Base-by-base conservation (phyloP, 2,113 vertebrate species). In the Anser brachyrhynchus region DNA sequence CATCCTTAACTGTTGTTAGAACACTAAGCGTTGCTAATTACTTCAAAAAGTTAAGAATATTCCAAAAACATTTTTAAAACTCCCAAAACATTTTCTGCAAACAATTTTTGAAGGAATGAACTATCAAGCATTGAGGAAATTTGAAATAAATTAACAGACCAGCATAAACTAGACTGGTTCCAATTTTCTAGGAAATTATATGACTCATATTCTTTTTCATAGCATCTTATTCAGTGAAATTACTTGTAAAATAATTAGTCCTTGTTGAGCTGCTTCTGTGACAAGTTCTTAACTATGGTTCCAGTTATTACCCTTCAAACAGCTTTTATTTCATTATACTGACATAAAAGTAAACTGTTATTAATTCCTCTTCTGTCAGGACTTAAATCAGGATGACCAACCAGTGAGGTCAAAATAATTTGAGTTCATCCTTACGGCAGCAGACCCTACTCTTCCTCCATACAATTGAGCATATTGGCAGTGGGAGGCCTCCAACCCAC, bases 201-300 rank as follows among this genome's bases (percentile, higher is more conserved):
- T 62, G 41, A 80, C 82, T 76, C 75, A 2, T 55, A 79, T 70
- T 94, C 74, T 49, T 74, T 79, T 80, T 87, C 59, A 54, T 28
- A 44, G 80, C 10, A 25, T 37, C 43, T 25, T 73, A 82, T 78
- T 84, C 6, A 46, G 58, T 44, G 29, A 86, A 96, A 95, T 76
- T 83, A 90, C 72, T 72, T 89, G 31, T 33, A 83, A 92, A 95
- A 94, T 64, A 78, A 89, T 94, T 84, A 84, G 4, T 54, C 41
- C 86, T 80, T 83, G 57, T 61, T 64, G 35, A 57, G 65, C 25
- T 77, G 51, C 28, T 84, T 84, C 41, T 80, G 35, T 57, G 65
- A 75, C 43, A 78, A 61, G 37, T 74, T 87, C 57, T 59, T 72
- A n/a, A 62, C 25, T 52, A 17, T 5, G 33, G 31, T 80, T 93